Conservation (phyloP, 1,140 invertebrate species). For the Probaryconus sp. region DNA sequence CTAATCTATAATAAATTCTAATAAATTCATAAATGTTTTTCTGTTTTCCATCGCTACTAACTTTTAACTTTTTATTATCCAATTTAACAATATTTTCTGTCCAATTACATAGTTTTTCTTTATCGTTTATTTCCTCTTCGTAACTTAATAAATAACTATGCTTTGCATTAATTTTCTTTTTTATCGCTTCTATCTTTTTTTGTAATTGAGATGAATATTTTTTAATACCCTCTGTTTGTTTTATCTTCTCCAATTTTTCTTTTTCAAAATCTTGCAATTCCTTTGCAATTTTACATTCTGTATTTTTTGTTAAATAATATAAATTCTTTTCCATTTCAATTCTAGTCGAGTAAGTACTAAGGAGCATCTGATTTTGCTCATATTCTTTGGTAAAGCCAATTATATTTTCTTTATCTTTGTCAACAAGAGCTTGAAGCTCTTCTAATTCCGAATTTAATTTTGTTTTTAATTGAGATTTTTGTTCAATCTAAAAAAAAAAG, state of each 20-base stretch:
- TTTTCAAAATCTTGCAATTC: slow-evolving; percentile 79
- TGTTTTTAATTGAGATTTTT: slow-evolving; percentile 66
- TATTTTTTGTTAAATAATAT: slow-evolving; percentile 76
- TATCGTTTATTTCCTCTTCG: slow-evolving; percentile 81
- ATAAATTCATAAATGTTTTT: neutral
- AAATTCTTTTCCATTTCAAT: slow-evolving; percentile 82
- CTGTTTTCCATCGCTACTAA: slow-evolving; percentile 55
- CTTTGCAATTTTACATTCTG: slow-evolving; percentile 76
- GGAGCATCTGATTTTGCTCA: slow-evolving; percentile 75
- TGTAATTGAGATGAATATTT: slow-evolving; percentile 74
- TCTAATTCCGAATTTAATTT: slow-evolving; percentile 64
- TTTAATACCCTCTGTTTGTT: slow-evolving; percentile 69
- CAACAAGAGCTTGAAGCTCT: slow-evolving; percentile 58
- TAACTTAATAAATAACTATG: slow-evolving; percentile 80
- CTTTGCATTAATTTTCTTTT: slow-evolving; percentile 81
- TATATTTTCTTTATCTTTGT: slow-evolving; percentile 63
- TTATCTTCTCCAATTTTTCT: slow-evolving; percentile 75
- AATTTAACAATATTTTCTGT: slow-evolving; percentile 82
- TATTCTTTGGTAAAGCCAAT: slow-evolving; percentile 62
- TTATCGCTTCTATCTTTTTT: slow-evolving; percentile 80
- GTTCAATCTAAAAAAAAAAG: slow-evolving; percentile 67
- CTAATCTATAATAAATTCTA: no score
- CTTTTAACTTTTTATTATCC: slow-evolving; percentile 82
- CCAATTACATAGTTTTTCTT: slow-evolving; percentile 80
- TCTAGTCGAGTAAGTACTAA: slow-evolving; percentile 81